phyloP scores from a whole-genome alignment of 2,888 invertebrate species.

The Lycophotia porphyrea region DNA sequence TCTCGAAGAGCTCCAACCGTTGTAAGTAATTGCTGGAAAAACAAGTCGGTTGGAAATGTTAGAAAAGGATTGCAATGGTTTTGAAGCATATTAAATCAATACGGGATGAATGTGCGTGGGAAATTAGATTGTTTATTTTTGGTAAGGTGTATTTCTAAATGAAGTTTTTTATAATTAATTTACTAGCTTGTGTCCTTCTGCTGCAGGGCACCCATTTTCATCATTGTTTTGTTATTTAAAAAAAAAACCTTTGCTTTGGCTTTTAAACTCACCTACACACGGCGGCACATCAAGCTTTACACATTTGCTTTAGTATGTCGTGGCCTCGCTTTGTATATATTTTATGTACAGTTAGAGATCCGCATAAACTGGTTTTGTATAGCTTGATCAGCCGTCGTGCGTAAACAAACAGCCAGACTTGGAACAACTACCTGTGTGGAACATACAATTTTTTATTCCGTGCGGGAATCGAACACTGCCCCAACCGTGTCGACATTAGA shows the following conservation, averaged over 20 bases:
- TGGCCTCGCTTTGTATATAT: too few species aligned
- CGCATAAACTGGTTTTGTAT: too few species aligned
- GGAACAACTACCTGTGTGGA: too few species aligned
- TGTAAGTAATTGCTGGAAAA: slow-evolving; percentile 85
- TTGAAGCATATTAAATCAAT: slow-evolving; percentile 27
- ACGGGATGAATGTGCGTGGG: not conserved
- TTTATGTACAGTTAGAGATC: too few species aligned
- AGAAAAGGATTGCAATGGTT: slow-evolving; percentile 17
- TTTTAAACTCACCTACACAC: too few species aligned
- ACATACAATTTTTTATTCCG: too few species aligned
- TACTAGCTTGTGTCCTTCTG: not conserved
- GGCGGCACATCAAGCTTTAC: too few species aligned
- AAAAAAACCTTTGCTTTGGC: too few species aligned
- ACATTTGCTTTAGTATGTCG: too few species aligned
- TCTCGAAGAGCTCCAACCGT: slow-evolving; percentile 85
- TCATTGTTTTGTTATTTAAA: not conserved
- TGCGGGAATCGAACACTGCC: too few species aligned
- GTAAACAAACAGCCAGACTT: too few species aligned
- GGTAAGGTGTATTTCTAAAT: not conserved
- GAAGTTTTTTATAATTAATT: not conserved
- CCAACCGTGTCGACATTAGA: not conserved
- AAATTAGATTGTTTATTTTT: not conserved
- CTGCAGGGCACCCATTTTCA: not conserved
- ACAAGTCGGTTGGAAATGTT: slow-evolving; percentile 41
- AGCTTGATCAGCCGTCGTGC: too few species aligned